Base-by-base conservation (phyloP, 2,888 invertebrate species). In the Leuctra nigra region DNA sequence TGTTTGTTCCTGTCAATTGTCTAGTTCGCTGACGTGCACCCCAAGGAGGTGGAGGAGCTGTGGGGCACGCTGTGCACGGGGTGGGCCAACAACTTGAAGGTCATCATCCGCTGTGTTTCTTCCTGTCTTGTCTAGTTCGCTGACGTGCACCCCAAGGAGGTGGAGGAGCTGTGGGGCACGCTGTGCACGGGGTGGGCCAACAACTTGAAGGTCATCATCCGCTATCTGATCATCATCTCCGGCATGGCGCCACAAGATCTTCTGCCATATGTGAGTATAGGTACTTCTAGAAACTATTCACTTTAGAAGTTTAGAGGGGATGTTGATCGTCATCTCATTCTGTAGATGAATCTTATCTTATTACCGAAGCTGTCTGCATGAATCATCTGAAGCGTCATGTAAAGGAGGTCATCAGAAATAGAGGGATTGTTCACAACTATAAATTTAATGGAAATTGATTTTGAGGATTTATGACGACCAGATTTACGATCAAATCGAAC, bases 41-140 rank as follows among this genome's bases (percentile, higher is more conserved):
- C 95, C 0, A 88, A 91, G 67, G 97, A 97, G 72, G 87, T 96
- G 53, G 97, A 97, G 72, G 90, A 93, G 69, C 77, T 98, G 35
- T 99, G 99, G 99, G 88, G 92, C 35, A 94, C 93, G 1, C 75
- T 99, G 59, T 96, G 96, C 67, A 85, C 91, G 38, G 93, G 91
- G 67, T 98, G 97, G 91, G 93, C 96, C 0, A 93, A 95, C 71
- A 99, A 99, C 76, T 80, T 99, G 63, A 91, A 93, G n/a, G n/a
- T n/a, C n/a, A n/a, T n/a, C n/a, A n/a, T n/a, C n/a, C n/a, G n/a
- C n/a, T n/a, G n/a, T n/a, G n/a, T n/a, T n/a, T 48, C 63, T 60
- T 61, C 59, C 65, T 64, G 63, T 62, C 68, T n/a, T n/a, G n/a
- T 69, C 16, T 72, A 95, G 91, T 95, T 95, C 75, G 93, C 95